Base-by-base conservation (phyloP, 2,888 invertebrate genomes). In the Chrysina gloriosa region DNA sequence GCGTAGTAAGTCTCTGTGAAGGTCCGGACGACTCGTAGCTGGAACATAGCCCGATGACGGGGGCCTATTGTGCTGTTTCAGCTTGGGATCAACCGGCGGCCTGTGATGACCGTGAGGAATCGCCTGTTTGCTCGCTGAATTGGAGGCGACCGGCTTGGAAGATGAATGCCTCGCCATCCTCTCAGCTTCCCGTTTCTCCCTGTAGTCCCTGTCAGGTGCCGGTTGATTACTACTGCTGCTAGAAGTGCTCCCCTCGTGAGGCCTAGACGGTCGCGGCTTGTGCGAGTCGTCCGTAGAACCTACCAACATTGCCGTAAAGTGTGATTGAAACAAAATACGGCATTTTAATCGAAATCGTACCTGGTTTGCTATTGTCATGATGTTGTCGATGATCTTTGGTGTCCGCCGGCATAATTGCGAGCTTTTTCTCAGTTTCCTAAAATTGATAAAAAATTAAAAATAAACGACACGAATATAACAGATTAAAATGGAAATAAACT, bases 131-230 rank as follows among this genome's bases (percentile, higher is more conserved):
- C 56, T 68, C 25, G 29, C 56, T 61, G 69, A 67, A 34, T 67
- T 69, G 42, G 69, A 58, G 34, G 64, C 45, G 19, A 61, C 36
- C 11, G 70, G 70, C 29, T 70, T 64, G 27, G 65, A 66, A 63
- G 39, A 42, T 31, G 58, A 75, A 58, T 77, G 77, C 61, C 77
- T 76, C 6, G 88, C 88, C 70, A 88, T 82, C 27, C 89, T 84
- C 74, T 90, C 90, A n/a, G 86, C 82, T 64, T 86, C 86, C 52
- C 87, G 85, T 77, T 89, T 89, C 77, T 90, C 90, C 19, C 89
- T 84, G 78, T 90, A 90, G 6, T 89, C 85, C 65, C 88, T 86
- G 74, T 88, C 82, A 25, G 77, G 86, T 77, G 87, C 86, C 65
- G 86, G 85, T 75, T 86, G 86, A 74, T 88, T 83, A 81, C 23